phyloP scores from a whole-genome alignment of 2,113 vertebrate species.

The Pionites leucogaster region DNA sequence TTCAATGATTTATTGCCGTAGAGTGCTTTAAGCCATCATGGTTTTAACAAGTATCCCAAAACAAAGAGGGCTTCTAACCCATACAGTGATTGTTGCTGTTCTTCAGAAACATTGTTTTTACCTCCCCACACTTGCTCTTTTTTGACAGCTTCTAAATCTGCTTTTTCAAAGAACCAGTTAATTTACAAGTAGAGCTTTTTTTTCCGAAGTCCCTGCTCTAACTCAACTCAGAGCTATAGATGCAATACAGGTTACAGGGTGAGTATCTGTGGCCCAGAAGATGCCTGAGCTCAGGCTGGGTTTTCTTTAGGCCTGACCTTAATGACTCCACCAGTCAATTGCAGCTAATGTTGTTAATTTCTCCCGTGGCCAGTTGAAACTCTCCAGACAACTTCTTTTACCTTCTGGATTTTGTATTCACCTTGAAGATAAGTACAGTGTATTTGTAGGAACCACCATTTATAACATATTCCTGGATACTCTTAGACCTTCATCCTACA shows the following conservation, averaged over 20 bases:
- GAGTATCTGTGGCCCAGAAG: not conserved
- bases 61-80: not conserved
- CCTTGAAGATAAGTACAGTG: not conserved
- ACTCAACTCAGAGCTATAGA: not conserved
- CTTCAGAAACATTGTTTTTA: not conserved
- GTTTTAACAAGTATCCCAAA: not conserved
- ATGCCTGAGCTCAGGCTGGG: not conserved
- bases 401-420: not conserved
- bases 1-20: not conserved
- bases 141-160: not conserved
- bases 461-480: not conserved
- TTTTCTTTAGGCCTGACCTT: not conserved
- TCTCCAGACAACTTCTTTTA: not conserved
- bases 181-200: not conserved
- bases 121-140: not conserved
- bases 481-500: not conserved
- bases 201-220: not conserved
- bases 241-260: not conserved
- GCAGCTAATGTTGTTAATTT: not conserved
- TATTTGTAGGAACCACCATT: not conserved
- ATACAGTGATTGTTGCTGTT: not conserved
- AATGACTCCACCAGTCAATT: fast-evolving
- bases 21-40: not conserved
- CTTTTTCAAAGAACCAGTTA: not conserved
- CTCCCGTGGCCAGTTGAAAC: not conserved